Evolutionary conservation across 2,797 vertebrate genomes (phyloP).

Genomic region (Falco cherrug): DNA sequence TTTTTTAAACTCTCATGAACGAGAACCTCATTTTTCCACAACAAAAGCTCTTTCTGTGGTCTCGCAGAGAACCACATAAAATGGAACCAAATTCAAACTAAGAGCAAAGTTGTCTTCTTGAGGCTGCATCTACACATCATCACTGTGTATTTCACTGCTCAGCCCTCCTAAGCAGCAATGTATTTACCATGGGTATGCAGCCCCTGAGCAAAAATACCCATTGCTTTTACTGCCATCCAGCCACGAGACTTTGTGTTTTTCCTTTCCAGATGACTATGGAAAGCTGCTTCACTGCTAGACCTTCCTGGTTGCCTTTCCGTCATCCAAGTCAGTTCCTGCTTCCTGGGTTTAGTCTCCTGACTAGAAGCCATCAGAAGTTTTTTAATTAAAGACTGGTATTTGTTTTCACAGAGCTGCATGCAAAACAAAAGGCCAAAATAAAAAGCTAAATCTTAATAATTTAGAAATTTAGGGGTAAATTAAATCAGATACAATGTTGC

Average conservation of each 20-base stretch:
- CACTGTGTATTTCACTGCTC: background rate
- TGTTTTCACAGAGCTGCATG: background rate
- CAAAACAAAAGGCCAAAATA: background rate
- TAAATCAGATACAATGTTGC: background rate
- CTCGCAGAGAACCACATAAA: background rate
- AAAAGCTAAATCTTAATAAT: background rate
- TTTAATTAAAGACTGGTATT: background rate
- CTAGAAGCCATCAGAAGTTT: fast-evolving
- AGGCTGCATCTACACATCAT: background rate
- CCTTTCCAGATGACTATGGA: fast-evolving
- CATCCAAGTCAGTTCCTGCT: background rate
- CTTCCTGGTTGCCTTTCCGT: background rate
- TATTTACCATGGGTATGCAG: background rate
- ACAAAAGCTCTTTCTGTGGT: background rate
- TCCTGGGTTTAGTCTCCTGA: background rate
- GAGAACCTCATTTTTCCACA: background rate
- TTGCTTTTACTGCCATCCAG: background rate
- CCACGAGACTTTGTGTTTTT: fast-evolving
- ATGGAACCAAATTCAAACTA: background rate
- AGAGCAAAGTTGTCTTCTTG: background rate
- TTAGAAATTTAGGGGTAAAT: background rate
- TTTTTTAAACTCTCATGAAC: background rate
- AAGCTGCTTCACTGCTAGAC: background rate
- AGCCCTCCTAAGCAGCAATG: background rate
- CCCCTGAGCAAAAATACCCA: fast-evolving